phyloP scores from a whole-genome alignment of 2,797 vertebrate species.

The Amblyopsis hoosieri region DNA sequence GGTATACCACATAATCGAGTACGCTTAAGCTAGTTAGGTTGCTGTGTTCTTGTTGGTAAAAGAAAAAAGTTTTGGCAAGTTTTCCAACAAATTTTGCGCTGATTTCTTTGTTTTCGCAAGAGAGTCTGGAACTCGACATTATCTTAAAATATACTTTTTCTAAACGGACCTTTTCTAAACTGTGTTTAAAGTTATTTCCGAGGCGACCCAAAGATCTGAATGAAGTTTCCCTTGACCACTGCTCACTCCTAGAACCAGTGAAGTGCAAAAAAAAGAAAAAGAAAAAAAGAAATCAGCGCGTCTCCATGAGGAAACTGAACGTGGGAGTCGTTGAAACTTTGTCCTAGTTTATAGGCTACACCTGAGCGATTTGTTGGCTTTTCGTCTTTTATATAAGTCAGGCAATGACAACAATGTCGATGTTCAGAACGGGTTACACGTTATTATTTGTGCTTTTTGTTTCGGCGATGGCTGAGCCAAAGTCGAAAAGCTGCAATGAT shows the following conservation, averaged over 20 bases:
- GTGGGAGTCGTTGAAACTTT: conserved; percentile 53
- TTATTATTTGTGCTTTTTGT: conserved; percentile 67
- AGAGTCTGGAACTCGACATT: conserved; percentile 44
- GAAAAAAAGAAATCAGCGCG: conserved; percentile 40
- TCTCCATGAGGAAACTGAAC: conserved; percentile 74
- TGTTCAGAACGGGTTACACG: conserved; percentile 70
- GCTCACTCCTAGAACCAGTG: conserved; percentile 13
- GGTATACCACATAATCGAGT: conserved; percentile 12
- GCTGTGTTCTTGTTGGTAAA: conserved; percentile 28
- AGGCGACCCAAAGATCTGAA: conserved; percentile 46
- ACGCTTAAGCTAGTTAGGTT: conserved; percentile 9
- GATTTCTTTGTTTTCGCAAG: conserved; percentile 14
- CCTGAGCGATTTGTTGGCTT: conserved; percentile 9
- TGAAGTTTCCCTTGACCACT: conserved; percentile 50
- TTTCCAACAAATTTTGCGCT: conserved; percentile 10
- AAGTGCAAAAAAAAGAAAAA: conserved; percentile 18
- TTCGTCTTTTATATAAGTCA: conserved; percentile 1
- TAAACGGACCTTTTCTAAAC: not conserved
- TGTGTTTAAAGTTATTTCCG: not conserved
- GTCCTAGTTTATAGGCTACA: conserved; percentile 34
- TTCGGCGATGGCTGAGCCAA: conserved; percentile 79
- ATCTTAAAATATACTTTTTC: not conserved
- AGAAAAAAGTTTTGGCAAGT: conserved; percentile 20
- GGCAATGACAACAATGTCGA: conserved; percentile 71
- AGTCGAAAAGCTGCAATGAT: conserved; percentile 90